Conservation (phyloP, 2,113 vertebrate genomes). For the Eira barbara region DNA sequence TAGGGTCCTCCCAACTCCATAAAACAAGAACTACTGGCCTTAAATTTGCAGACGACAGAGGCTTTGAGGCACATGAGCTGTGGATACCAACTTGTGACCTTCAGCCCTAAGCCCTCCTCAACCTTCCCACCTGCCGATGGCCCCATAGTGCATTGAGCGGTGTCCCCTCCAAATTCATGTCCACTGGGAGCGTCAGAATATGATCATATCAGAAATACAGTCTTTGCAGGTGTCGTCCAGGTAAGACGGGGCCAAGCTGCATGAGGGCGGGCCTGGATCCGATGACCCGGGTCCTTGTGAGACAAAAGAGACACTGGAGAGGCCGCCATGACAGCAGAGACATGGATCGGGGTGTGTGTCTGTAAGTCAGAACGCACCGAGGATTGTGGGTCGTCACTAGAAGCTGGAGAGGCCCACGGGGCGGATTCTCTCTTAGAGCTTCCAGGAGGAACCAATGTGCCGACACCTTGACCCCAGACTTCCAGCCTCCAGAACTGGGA, state of each 20-base stretch:
- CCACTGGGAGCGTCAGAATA: background rate
- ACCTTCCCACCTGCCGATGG: background rate
- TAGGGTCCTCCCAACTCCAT: no score
- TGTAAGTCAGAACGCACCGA: background rate
- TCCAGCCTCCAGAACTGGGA: background rate
- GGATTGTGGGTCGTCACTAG: background rate
- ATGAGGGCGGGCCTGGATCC: background rate
- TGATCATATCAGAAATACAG: background rate
- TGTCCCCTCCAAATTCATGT: no score
- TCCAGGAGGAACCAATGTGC: background rate
- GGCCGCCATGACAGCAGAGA: background rate
- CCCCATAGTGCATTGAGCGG: no score
- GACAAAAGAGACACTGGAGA: background rate
- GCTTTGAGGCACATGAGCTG: accelerated
- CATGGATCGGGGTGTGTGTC: accelerated
- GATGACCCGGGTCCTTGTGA: background rate
- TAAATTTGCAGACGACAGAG: background rate
- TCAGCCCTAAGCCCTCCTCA: no score
- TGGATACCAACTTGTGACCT: background rate
- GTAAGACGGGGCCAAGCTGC: background rate
- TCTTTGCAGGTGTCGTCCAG: background rate
- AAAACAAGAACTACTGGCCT: background rate
- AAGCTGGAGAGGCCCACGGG: background rate
- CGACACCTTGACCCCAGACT: background rate
- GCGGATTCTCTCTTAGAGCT: accelerated